Base-by-base conservation (phyloP, 2,888 invertebrate genomes). In the Drosophila ustulata region DNA sequence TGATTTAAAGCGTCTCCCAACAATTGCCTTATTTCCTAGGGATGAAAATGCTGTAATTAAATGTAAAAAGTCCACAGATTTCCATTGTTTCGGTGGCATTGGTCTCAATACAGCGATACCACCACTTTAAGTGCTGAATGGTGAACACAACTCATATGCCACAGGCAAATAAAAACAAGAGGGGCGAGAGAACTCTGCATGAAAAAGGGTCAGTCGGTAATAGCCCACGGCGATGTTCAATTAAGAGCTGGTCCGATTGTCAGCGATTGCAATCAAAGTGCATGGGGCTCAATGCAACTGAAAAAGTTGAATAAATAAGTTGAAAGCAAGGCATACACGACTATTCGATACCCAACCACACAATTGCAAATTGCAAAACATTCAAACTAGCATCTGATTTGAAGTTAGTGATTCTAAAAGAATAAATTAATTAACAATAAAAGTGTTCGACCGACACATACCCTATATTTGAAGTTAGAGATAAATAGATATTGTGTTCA, bases 181-280 rank as follows among this genome's bases (percentile, higher is more conserved):
- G 46, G 13, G 13, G 18, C 3, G 23, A 11, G 34, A 32, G 25
- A 11, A 26, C 11, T 37, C 3, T 25, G 11, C n/a, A 47, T 51
- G 4, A 30, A 30, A 25, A 39, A 55, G 37, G 55, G 62, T 55
- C 37, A 59, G 23, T 30, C 30, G 37, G 30, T 55, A 55, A 63
- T 56, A 26, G 43, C 30, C 56, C 5, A 25, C n/a, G 18, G 49
- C 47, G 25, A 34, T 49, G 57, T 56, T 49, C 57, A 50, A 62
- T 62, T 62, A 62, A 49, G 46, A 30, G 56, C 26, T 47, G 32
- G 9, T 11, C 7, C 34, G 45, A 53, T 11, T 59, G 43, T 13
- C 30, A 25, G 3, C 51, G 51, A 43, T 53, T 37, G 25, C 13
- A 62, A 55, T 62, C 62, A 53, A 13, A 62, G 39, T 13, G 13